Conservation (phyloP, 2,888 invertebrate species). For the Euzophera pinguis region DNA sequence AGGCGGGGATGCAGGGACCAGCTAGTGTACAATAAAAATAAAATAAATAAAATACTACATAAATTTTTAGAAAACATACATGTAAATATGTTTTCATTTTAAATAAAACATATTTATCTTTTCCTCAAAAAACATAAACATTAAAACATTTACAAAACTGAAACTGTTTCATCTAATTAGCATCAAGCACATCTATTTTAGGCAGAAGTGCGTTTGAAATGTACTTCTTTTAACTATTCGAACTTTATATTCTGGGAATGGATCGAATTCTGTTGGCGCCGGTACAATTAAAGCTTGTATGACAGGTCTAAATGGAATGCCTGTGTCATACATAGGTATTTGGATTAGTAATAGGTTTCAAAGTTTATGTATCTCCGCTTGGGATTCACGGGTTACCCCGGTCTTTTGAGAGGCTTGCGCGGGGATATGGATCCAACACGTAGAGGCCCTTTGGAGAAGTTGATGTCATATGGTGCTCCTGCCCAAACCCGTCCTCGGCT, state of each 20-base stretch:
- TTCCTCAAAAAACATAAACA: not conserved
- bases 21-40: too few species aligned
- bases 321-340: constrained; percentile 9
- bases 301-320: constrained; percentile 16
- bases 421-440: too few species aligned
- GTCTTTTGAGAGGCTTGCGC: too few species aligned
- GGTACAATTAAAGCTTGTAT: constrained; percentile 18
- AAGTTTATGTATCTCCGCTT: not conserved
- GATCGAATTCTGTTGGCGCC: constrained; percentile 19
- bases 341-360: not conserved
- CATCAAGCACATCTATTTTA: constrained; percentile 13
- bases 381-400: too few species aligned
- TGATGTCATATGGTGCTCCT: too few species aligned
- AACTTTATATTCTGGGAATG: constrained; percentile 16
- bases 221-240: constrained; percentile 11
- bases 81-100: too few species aligned
- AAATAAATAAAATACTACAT: too few species aligned
- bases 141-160: constrained; percentile 14
- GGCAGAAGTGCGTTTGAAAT: not conserved
- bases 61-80: too few species aligned
- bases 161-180: constrained; percentile 17
- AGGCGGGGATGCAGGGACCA: too few species aligned
- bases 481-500: too few species aligned
- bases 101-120: too few species aligned
- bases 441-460: too few species aligned